phyloP scores from a whole-genome alignment of 2,888 invertebrate genomes.

The Agonopterix arenella region DNA sequence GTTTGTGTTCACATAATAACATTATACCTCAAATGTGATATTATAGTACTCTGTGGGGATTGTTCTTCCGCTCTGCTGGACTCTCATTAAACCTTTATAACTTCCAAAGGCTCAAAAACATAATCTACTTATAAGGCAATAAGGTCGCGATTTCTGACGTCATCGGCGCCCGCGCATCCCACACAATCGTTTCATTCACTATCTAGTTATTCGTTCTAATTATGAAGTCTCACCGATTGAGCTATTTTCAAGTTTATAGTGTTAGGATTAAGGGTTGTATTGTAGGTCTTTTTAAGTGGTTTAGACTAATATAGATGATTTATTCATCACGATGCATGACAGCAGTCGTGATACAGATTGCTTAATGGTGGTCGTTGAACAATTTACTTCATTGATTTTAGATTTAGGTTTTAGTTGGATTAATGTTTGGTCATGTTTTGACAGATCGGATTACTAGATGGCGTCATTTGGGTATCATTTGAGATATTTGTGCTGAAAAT shows the following conservation, averaged over 20 bases:
- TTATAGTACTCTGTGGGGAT: no score
- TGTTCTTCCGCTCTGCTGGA: not conserved
- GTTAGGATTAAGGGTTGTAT: not conserved
- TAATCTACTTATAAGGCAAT: conserved; percentile 30
- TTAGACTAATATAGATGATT: conserved; percentile 36
- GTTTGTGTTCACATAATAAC: not conserved
- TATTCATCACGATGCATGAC: conserved; percentile 47
- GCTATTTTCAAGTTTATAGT: no score
- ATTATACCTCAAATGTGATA: not conserved
- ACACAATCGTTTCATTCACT: conserved; percentile 45
- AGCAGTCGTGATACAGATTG: conserved; percentile 33
- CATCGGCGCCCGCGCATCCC: conserved; percentile 55
- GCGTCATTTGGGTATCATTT: no score
- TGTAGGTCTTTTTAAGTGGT: conserved; percentile 2
- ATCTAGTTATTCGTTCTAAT: conserved; percentile 21
- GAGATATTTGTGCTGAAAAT: no score
- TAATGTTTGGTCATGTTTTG: no score
- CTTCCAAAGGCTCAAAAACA: conserved; percentile 22
- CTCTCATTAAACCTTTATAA: not conserved
- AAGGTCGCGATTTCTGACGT: conserved; percentile 42
- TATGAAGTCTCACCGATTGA: no score
- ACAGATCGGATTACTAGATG: no score
- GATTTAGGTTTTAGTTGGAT: not conserved
- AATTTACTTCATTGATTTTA: conserved; percentile 10
- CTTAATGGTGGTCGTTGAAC: conserved; percentile 31